Base-by-base conservation (phyloP, 1,140 invertebrate species). In the Neelides sp. region DNA sequence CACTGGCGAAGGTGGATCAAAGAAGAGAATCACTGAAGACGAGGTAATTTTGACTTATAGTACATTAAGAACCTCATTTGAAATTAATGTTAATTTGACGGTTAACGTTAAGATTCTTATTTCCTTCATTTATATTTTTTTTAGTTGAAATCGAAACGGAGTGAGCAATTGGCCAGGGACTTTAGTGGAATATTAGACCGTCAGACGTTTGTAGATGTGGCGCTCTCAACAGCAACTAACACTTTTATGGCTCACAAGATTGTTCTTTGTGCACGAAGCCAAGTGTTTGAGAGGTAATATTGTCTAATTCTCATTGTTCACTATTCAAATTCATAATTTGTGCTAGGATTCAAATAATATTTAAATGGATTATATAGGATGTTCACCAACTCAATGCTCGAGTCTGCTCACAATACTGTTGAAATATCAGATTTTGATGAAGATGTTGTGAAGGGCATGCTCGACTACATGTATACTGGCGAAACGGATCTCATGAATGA, bases 361-460 rank as follows among this genome's bases (percentile, higher is more conserved):
- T n/a, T n/a, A n/a, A n/a, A n/a, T n/a, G n/a, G n/a, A n/a, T n/a
- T n/a, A n/a, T n/a, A n/a, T 35, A 34, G 52, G 3, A 57, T 61
- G 55, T 52, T 61, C 30, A 22, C 28, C 10, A 44, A 36, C 13
- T 27, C 45, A 17, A 57, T 57, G 55, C 5, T 53, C 3, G 59
- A 61, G 17, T 40, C 41, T 4, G 32, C 20, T 0, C 19, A 46
- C 4, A 57, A 53, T 34, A 43, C 52, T 0, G 52, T 61, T 1
- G 52, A 57, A 50, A 61, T 61, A 15, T 22, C 23, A 27, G 59
- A 61, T 26, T 61, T 61, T 34, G 59, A 61, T 28, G 55, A 57
- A 34, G 52, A 57, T 24, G 53, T 57, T 22, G 59, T 61, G 0
- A 55, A 61, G 27, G 59, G 45, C 3, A 61, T 61, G 59, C 23